These are phyloP conservation scores for Cryptus armator DNA, from an alignment of 2,888 invertebrate genomes.

Conservation along the genomic window DNA sequence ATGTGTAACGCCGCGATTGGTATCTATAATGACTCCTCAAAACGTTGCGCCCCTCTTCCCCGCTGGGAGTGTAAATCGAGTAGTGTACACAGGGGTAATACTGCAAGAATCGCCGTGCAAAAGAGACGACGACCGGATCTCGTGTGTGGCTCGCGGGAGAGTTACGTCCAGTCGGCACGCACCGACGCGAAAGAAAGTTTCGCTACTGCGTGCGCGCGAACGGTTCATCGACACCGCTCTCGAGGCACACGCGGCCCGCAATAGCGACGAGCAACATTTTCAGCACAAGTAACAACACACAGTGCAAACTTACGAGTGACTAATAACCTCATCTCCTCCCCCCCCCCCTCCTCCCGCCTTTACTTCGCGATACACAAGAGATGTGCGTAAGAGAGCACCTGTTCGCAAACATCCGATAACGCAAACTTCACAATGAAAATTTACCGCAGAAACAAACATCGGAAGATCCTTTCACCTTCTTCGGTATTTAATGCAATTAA, in stretches of 20 bases:
- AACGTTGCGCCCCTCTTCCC: slow-evolving; percentile 46
- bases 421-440: background rate
- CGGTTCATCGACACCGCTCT: slow-evolving; percentile 76
- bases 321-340: background rate
- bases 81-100: background rate
- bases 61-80: background rate
- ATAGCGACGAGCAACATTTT: slow-evolving; percentile 49
- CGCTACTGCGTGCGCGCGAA: slow-evolving; percentile 50
- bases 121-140: slow-evolving; percentile 66
- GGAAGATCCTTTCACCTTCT: slow-evolving; percentile 8
- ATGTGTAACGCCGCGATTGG: slow-evolving; percentile 14
- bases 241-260: slow-evolving; percentile 19
- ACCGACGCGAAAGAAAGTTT: slow-evolving; percentile 74
- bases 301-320: slow-evolving; percentile 32
- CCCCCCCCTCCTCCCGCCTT: too few relatives aligned
- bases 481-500: slow-evolving; percentile 24
- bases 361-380: slow-evolving; percentile 3
- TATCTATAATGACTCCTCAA: slow-evolving; percentile 51
- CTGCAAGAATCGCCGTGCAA: slow-evolving; percentile 32
- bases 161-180: slow-evolving; percentile 63
- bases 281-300: slow-evolving; percentile 13
- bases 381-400: slow-evolving; percentile 51
- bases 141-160: slow-evolving; percentile 53
- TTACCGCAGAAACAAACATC: background rate
- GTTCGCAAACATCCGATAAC: slow-evolving; percentile 19